Evolutionary conservation across 2,888 invertebrate genomes (phyloP).

Genomic region (Oegoconia quadripuncta): DNA sequence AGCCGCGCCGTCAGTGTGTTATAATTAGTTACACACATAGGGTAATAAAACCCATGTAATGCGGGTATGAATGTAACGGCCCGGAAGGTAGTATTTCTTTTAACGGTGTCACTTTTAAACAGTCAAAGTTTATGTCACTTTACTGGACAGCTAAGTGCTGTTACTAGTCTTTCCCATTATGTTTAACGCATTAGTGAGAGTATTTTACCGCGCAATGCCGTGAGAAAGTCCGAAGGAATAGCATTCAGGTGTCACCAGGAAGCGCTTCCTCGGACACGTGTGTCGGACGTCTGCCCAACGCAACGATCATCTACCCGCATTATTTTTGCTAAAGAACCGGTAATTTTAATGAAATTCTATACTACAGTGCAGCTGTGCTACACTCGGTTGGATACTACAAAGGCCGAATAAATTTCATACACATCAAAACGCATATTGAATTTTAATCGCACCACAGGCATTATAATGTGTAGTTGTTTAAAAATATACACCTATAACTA

Average conservation of each 20-base stretch:
- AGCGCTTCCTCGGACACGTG: conserved; percentile 63
- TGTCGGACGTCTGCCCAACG: conserved; percentile 50
- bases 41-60: conserved; percentile 15
- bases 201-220: conserved; percentile 46
- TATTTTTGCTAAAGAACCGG: conserved; percentile 63
- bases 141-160: conserved; percentile 41
- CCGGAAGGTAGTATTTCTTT: conserved; percentile 1
- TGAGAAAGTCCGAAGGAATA: conserved; percentile 56
- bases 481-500: no score
- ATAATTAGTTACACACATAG: conserved; percentile 24
- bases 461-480: conserved; percentile 7
- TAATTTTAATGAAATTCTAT: conserved; percentile 72
- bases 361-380: conserved; percentile 66
- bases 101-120: conserved; percentile 1
- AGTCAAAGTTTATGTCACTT: conserved; percentile 14
- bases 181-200: conserved; percentile 46
- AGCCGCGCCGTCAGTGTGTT: conserved; percentile 21
- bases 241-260: conserved; percentile 59
- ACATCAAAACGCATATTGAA: conserved; percentile 48
- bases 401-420: conserved; percentile 53
- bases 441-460: no score
- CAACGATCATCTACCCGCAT: conserved; percentile 67
- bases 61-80: no score
- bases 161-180: conserved; percentile 54
- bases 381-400: conserved; percentile 47